Base-by-base conservation (phyloP, 2,797 vertebrate species). In the Aulostomus chinensis region DNA sequence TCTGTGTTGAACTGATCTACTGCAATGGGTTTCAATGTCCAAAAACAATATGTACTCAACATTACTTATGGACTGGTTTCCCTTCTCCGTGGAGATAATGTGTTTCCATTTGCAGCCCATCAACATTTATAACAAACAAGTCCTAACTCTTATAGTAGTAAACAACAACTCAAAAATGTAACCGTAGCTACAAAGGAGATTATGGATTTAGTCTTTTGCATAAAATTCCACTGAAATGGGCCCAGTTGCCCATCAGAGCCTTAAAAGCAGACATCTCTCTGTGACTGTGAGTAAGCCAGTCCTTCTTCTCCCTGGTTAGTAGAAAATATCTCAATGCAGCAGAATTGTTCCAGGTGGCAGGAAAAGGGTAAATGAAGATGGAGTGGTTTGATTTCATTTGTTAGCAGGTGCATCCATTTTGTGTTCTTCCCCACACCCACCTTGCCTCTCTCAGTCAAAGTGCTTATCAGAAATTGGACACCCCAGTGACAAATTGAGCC, bases 341-440 rank as follows among this genome's bases (percentile, higher is more conserved):
- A 55, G 66, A 66, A 83, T 87, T 86, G 80, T 87, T 88, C 78
- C 81, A 83, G 86, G 76, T 83, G 82, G 84, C 49, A 40, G 56
- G 68, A 81, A 81, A 76, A 58, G 63, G 60, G 74, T 67, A 84
- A 85, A 83, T 83, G 79, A 90, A 88, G 87, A 90, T 81, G 73
- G 81, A 86, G 83, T 81, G 75, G 75, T 82, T 88, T 88, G 85
- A 91, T 90, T 91, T 90, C 80, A 89, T 90, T 90, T 87, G 85
- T 84, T 84, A 89, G 86, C 90, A 91, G 90, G 89, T 91, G 89
- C 88, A 86, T 89, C 88, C 88, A 90, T 92, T 91, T 89, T 88
- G 84, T 73, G 81, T 73, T 68, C 65, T 49, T 63, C 68, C 72
- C 74, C 75, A 68, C 71, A 73, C 66, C 75, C 75, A 64, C 73